Base-by-base conservation (phyloP, 2,888 invertebrate genomes). In the Cantharis lateralis region DNA sequence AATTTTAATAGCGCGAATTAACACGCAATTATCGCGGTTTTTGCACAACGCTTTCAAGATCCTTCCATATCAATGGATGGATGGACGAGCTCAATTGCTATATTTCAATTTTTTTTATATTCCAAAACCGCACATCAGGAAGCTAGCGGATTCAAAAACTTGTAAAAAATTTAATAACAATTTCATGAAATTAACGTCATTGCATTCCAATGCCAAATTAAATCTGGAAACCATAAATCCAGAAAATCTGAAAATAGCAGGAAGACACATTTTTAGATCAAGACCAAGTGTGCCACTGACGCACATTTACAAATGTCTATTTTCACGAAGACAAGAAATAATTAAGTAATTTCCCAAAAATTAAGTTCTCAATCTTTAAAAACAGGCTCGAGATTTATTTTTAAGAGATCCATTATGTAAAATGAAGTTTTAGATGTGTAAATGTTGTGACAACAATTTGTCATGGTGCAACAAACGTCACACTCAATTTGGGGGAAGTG, bases 141-240 rank as follows among this genome's bases (percentile, higher is more conserved):
- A 48, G 48, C n/a, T 9, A 48, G n/a, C n/a, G n/a, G 2, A 48
- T 48, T 48, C 1, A 48, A 48, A n/a, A 48, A 48, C 48, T 48
- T 48, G 48, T 48, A n/a, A 48, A 48, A 48, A 48, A n/a, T 9
- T 48, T 48, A 48, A 48, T n/a, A 48, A 48, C 48, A 48, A 48
- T 48, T 48, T 48, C 48, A 48, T 48, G 9, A n/a, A n/a, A 48
- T 48, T 48, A 48, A 48, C 48, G 76, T 76, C 76, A 76, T 69
- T 63, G 61, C 11, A 69, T 61, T 24, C 70, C 76, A 73, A 48
- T 76, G 76, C 76, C 76, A 76, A 72, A 76, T 70, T 76, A 76
- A 76, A 76, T 72, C 71, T 75, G 75, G 71, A 75, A 75, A 68
- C 62, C 18, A 72, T 72, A 63, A 32, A 69, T 72, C 69, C 71